Evolutionary conservation across 2,888 invertebrate genomes (phyloP).

Genomic region (Epicampocera succincta): DNA sequence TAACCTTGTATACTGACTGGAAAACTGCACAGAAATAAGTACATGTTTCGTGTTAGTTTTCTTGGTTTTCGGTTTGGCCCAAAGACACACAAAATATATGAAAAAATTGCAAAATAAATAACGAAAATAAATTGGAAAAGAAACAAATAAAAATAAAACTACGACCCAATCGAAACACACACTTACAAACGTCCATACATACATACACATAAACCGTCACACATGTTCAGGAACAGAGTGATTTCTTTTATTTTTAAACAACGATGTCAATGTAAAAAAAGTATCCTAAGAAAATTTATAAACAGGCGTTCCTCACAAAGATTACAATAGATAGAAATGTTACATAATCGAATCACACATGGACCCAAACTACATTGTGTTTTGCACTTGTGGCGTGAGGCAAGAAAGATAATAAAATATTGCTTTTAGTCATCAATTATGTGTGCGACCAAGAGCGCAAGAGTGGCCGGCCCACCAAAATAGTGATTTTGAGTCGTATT

Average conservation of each 20-base stretch:
- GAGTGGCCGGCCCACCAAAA: too few relatives aligned
- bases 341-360: slow-evolving; percentile 6
- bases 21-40: too few relatives aligned
- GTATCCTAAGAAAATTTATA: slow-evolving; percentile 45
- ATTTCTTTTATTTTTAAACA: slow-evolving; percentile 26
- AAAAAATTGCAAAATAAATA: slow-evolving; percentile 75
- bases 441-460: too few relatives aligned
- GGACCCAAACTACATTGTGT: background rate
- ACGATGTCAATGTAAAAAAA: slow-evolving; percentile 36
- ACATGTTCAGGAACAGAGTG: background rate
- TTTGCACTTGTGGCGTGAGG: too few relatives aligned
- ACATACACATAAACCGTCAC: background rate
- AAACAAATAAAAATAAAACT: slow-evolving; percentile 76
- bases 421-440: too few relatives aligned
- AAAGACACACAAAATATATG: slow-evolving; percentile 47
- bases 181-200: too few relatives aligned
- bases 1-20: too few relatives aligned
- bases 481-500: too few relatives aligned
- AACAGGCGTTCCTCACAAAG: slow-evolving; percentile 45
- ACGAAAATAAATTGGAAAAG: slow-evolving; percentile 79
- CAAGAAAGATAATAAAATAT: too few relatives aligned
- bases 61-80: slow-evolving; percentile 68
- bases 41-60: slow-evolving; percentile 64
- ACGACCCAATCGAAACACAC: slow-evolving; percentile 32
- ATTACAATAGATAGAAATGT: slow-evolving; percentile 48